Evolutionary conservation across 2,797 vertebrate species (phyloP).

Genomic region (Onychomys leucogaster): DNA sequence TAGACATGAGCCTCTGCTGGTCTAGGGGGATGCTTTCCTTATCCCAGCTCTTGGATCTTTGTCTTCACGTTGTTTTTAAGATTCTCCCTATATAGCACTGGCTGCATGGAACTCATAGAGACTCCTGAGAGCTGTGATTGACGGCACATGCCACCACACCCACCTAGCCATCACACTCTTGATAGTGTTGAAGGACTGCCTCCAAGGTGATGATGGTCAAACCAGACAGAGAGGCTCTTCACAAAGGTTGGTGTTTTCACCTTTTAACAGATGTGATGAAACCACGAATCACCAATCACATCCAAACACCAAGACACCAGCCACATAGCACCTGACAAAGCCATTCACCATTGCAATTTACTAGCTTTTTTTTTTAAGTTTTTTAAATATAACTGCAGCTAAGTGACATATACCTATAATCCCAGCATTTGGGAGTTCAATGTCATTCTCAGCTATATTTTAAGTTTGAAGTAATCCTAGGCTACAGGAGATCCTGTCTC

Average conservation of each 20-base stretch:
- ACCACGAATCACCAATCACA: neutral
- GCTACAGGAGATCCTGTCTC: neutral
- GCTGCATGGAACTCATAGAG: neutral
- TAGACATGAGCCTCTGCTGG: neutral
- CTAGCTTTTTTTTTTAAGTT: neutral
- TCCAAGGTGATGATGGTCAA: neutral
- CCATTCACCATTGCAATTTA: neutral
- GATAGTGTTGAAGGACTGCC: no score
- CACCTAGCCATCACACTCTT: neutral
- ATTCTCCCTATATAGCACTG: neutral
- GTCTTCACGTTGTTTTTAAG: neutral
- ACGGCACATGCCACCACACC: neutral
- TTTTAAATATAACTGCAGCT: neutral
- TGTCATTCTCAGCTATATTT: neutral
- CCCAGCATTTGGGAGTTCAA: neutral
- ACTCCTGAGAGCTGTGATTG: neutral
- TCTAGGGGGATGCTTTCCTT: neutral
- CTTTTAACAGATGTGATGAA: neutral
- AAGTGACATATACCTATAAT: neutral
- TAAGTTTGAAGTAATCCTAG: neutral
- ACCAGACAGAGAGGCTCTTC: neutral
- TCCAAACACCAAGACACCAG: neutral
- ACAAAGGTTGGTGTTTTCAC: neutral
- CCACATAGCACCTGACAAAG: neutral
- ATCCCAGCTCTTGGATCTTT: neutral